phyloP scores from a whole-genome alignment of 1,140 invertebrate genomes.

The Heliconius melpomene region DNA sequence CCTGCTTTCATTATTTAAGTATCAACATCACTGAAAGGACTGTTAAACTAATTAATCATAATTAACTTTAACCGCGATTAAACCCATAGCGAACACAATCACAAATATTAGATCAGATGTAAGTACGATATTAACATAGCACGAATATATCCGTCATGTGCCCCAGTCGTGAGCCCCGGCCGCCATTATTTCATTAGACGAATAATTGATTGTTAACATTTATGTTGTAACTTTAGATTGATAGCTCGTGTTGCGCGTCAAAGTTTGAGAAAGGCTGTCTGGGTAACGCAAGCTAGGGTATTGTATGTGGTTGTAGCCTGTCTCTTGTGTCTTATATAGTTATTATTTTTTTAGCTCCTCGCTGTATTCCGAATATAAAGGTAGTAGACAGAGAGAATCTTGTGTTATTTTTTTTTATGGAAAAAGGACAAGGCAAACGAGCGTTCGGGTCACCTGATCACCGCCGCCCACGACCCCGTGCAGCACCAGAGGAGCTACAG shows the following conservation, averaged over 20 bases:
- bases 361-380: too few relatives aligned
- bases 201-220: conserved; percentile 75
- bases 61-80: neutral
- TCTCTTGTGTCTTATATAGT: too few relatives aligned
- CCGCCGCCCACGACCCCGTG: too few relatives aligned
- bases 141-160: conserved; percentile 47
- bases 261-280: conserved; percentile 48
- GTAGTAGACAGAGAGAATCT: too few relatives aligned
- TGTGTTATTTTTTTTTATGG: too few relatives aligned
- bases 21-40: too few relatives aligned
- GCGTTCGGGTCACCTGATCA: too few relatives aligned
- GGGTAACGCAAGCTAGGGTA: conserved; percentile 40
- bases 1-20: too few relatives aligned
- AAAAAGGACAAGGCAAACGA: too few relatives aligned
- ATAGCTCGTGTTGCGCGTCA: conserved; percentile 68
- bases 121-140: conserved; percentile 45
- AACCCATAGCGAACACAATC: conserved; percentile 32
- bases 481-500: too few relatives aligned
- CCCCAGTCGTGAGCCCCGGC: conserved; percentile 54
- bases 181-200: conserved; percentile 72
- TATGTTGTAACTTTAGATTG: conserved; percentile 70
- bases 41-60: too few relatives aligned
- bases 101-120: conserved; percentile 37
- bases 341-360: too few relatives aligned
- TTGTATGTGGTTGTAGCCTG: conserved; percentile 51